Conservation (phyloP, 2,888 invertebrate species). For the Calameuta pallipes region DNA sequence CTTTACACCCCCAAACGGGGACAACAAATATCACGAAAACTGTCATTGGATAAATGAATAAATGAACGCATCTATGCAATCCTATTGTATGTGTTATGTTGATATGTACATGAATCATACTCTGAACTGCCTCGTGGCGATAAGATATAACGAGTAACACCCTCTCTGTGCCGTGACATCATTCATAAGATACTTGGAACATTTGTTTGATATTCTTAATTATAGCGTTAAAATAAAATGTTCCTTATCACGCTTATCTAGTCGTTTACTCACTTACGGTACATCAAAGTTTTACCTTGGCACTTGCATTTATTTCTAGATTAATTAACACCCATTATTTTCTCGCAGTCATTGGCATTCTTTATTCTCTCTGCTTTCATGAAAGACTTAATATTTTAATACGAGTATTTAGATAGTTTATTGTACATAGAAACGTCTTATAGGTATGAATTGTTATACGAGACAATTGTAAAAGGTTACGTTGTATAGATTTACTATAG, state of each 20-base stretch:
- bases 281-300: not conserved
- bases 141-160: not conserved
- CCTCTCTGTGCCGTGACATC: not conserved
- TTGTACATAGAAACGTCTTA: not conserved
- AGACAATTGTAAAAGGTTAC: not conserved
- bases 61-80: not conserved
- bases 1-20: not conserved
- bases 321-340: constrained; percentile 1
- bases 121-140: not conserved
- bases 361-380: constrained; percentile 2
- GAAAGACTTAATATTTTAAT: constrained; percentile 7
- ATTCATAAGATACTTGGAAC: not conserved
- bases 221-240: not conserved
- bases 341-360: not conserved
- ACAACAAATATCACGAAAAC: not conserved
- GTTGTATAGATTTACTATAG: not conserved
- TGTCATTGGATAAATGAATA: not conserved
- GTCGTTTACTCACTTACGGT: not conserved
- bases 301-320: not conserved
- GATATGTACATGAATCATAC: not conserved
- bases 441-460: not conserved
- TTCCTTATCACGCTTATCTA: not conserved
- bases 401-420: not conserved
- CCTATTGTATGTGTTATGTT: not conserved
- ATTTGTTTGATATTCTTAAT: not conserved